Evolutionary conservation across 2,797 vertebrate species (phyloP), one percentile per base, ranked within the genome.

Genomic region (Tolypeutes matacus): DNA sequence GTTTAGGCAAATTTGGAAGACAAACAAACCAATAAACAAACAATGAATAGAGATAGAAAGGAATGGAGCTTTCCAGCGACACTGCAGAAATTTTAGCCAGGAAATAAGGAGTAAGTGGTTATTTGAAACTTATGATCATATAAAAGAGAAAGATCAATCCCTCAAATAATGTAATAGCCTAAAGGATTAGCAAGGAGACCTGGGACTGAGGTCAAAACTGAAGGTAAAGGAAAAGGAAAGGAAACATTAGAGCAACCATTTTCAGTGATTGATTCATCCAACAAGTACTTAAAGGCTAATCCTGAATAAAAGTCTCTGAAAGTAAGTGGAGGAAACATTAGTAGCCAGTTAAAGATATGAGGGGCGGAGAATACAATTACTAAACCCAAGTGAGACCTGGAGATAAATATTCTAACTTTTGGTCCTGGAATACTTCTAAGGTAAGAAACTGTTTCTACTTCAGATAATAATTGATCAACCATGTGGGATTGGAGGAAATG

Each of bases 91-190:
- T 49, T 46, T 76, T 77, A 83, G 49, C 5, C 70, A 60, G 34
- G 3, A 72, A 25, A n/a, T 49, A 42, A 46, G 39, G 20, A 69
- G 25, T 23, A 73, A 86, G 3, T 77, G 6, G 3, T 17, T 92
- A 77, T 86, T 81, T 86, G 53, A 81, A 95, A 82, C 13, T 27
- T 69, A 51, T 3, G 13, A 69, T 21, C 62, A 95, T 89, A 89
- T 56, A 46, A 69, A 86, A 51, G 34, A 42, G 31, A 91, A 36
- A 76, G n/a, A 10, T 60, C 49, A 78, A 7, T 25, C 17, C 51
- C 11, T 82, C 3, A 31, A 15, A 13, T 29, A 80, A 25, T 34
- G 10, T 53, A 78, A 53, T 5, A 49, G 39, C 21, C 31, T 27
- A 84, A 56, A 67, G 23, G 62, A 29, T 29, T 39, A 76, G 49